Evolutionary conservation across 2,113 vertebrate genomes (phyloP).

Genomic region (Ia io): DNA sequence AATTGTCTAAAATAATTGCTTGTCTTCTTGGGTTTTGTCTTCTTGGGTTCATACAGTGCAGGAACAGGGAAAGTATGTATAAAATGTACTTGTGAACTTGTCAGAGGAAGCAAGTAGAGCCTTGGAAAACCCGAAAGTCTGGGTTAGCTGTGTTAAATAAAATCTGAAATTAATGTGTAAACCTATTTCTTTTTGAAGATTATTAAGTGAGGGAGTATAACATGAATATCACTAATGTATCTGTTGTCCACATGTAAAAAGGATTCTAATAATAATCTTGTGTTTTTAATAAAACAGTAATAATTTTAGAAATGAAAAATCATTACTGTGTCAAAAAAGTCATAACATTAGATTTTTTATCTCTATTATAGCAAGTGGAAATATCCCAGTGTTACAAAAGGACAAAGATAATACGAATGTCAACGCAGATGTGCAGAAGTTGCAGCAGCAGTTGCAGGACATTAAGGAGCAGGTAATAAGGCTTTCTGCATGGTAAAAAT

Average conservation of each 20-base stretch:
- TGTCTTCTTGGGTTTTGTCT: background rate
- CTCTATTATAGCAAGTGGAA: slow-evolving; percentile 90
- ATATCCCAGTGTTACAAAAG: slow-evolving; percentile 95
- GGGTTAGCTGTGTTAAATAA: background rate
- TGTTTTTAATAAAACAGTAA: background rate
- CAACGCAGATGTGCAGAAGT: slow-evolving; percentile 98
- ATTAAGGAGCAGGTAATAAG: slow-evolving; percentile 96
- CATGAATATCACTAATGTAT: background rate
- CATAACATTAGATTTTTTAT: slow-evolving; percentile 37
- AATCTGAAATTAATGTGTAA: background rate
- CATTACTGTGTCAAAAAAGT: background rate
- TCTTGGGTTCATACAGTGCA: background rate
- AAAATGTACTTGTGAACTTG: background rate
- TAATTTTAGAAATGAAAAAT: background rate
- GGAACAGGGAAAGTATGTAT: background rate
- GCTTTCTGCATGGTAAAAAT: background rate
- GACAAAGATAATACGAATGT: slow-evolving; percentile 99
- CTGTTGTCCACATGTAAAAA: background rate
- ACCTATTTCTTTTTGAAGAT: background rate
- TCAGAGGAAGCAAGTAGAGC: background rate
- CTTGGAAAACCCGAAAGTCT: background rate
- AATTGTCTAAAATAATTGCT: background rate
- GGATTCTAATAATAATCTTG: background rate
- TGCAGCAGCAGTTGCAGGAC: slow-evolving; percentile 98
- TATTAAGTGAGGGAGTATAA: slow-evolving; percentile 18